These are phyloP conservation scores for Hemicentrotus pulcherrimus DNA, from an alignment of 35 echinoderm and acorn worm genomes.

Conservation along the genomic window DNA sequence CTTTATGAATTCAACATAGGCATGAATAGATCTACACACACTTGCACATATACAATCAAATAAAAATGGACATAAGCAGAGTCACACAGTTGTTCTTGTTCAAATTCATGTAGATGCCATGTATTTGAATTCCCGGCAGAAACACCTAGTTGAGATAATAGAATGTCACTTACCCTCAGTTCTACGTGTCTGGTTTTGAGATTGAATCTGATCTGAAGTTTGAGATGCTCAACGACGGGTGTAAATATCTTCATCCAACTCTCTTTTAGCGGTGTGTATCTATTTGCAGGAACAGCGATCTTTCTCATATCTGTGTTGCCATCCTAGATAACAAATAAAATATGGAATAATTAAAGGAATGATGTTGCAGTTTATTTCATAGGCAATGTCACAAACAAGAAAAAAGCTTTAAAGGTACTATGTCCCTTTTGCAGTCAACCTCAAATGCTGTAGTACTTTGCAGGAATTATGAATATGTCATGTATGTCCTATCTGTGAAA, in stretches of 20 bases:
- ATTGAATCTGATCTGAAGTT: constrained; percentile 95
- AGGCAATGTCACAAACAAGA: background rate
- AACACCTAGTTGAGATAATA: no score
- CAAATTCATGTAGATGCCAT: no score
- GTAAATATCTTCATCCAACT: constrained; percentile 99
- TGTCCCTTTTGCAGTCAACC: no score
- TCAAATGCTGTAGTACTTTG: no score
- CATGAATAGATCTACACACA: no score
- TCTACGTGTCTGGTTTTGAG: constrained; percentile 91
- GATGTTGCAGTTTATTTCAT: background rate
- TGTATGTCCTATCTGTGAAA: no score
- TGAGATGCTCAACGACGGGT: constrained; percentile 94
- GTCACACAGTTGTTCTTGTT: no score
- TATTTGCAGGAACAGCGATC: constrained; percentile 84
- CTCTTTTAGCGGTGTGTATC: constrained; percentile 96
- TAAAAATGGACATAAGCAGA: no score
- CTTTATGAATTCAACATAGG: no score
- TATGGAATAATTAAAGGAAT: background rate
- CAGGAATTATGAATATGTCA: no score
- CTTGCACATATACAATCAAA: no score
- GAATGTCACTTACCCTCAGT: constrained; percentile 74
- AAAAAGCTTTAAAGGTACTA: background rate
- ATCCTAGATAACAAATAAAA: constrained; percentile 63
- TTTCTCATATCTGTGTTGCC: constrained; percentile 79
- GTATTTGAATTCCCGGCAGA: no score